Conservation (phyloP, 2,113 vertebrate genomes). For the Polypterus senegalus region DNA sequence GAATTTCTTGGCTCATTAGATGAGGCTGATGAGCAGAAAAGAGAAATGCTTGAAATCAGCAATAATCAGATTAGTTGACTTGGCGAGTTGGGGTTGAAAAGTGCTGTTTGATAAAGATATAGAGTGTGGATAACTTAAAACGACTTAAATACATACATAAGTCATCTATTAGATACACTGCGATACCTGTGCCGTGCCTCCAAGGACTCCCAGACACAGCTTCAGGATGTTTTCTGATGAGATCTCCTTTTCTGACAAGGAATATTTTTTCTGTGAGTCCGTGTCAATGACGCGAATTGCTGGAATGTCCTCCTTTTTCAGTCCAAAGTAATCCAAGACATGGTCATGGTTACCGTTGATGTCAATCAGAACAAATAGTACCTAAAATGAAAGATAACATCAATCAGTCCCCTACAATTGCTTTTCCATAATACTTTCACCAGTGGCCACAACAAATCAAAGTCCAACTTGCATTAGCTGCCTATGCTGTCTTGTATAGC, state of each 20-base stretch:
- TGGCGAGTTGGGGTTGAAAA: no score
- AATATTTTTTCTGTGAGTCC: constrained; percentile 61
- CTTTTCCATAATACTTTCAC: no score
- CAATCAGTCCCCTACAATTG: no score
- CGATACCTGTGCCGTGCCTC: constrained; percentile 57
- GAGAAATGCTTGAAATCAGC: no score
- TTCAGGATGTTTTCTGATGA: constrained; percentile 24
- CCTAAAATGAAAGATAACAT: constrained; percentile 30
- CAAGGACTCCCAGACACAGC: constrained; percentile 55
- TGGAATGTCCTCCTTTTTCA: constrained; percentile 46
- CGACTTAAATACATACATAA: no score
- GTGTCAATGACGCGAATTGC: constrained; percentile 59
- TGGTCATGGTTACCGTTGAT: constrained; percentile 21
- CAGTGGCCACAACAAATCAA: no score
- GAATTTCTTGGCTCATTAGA: constrained; percentile 59
- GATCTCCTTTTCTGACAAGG: constrained; percentile 21
- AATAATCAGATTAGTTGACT: no score
- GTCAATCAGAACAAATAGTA: constrained; percentile 68
- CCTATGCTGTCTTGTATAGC: no score
- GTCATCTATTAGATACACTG: neutral
- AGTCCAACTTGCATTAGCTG: no score
- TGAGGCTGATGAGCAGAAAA: constrained; percentile 46
- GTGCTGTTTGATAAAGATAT: no score
- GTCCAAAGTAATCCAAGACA: constrained; percentile 65
- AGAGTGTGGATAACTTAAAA: no score